Evolutionary conservation across 53 echinoderm and acorn worm genomes (phyloP), one percentile per base, ranked within the genome.

Genomic region (Arbacia lixula): DNA sequence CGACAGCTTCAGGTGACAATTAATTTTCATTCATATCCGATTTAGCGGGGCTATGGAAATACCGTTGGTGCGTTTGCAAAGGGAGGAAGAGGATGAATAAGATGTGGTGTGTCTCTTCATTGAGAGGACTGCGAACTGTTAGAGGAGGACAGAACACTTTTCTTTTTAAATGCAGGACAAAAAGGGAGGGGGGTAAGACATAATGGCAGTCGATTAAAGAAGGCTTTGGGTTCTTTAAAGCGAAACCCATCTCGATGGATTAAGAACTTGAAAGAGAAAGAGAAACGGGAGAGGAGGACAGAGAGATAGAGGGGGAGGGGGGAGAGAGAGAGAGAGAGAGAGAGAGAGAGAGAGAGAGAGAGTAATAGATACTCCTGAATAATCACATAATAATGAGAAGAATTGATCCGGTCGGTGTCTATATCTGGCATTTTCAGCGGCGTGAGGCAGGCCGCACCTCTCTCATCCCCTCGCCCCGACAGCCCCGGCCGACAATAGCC

Each of bases 1-100:
- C 69, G 43, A 69, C 69, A 69, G 42, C 69, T 69, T 69, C 30
- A 32, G 74, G 33, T 51, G 53, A 53, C 74, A 74, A 74, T 74
- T 74, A 74, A 74, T 74, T 74, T 74, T 21, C 74, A 74, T 74
- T 74, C 74, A 74, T 73, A 73, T 53, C 74, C 74, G 53, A 74
- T 74, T 69, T 69, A 43, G 28, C 41, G 43, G 16, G 40, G 12
- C 25, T n/a, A 40, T 39, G 34, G 43, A 25, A 69, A 69, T 29
- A 69, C 43, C 42, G 43, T 42, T 69, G 40, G 28, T 43, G 43
- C 40, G n/a, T n/a, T n/a, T n/a, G n/a, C n/a, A n/a, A n/a, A n/a
- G n/a, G n/a, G n/a, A n/a, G n/a, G n/a, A n/a, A n/a, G n/a, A n/a
- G n/a, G 36, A 74, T 51, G 28, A 53, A 33, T 49, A 27, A 50